Percentiles rank a stretch among this genome's conserved stretches.
Conservation (phyloP, 2,888 invertebrate species). For the Esperia sulphurella region DNA sequence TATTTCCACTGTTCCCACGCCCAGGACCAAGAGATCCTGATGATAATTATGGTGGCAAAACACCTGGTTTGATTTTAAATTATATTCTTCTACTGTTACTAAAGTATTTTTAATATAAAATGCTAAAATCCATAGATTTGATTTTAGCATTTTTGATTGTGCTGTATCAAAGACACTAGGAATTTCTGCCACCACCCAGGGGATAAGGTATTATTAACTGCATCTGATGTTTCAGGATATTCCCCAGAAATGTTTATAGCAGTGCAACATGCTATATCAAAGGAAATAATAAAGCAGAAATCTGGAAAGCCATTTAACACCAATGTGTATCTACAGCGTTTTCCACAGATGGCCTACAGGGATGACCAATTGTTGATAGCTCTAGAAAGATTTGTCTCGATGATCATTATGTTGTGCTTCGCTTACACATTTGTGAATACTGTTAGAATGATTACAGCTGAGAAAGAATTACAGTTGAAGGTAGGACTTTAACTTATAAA, state of each 20-base stretch:
- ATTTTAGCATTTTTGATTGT: too few relatives aligned
- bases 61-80: conserved; percentile 72
- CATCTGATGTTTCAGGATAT: conserved; percentile 49
- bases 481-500: conserved; percentile 48
- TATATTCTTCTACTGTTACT: conserved; percentile 10
- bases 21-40: conserved; percentile 83
- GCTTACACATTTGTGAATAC: conserved; percentile 90
- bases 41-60: conserved; percentile 64
- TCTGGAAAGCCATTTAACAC: conserved; percentile 49
- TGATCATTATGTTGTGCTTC: conserved; percentile 90
- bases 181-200: too few relatives aligned
- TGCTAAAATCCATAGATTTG: too few relatives aligned
- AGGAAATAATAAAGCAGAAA: conserved; percentile 61
- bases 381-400: conserved; percentile 84
- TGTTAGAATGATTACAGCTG: conserved; percentile 85
- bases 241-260: conserved; percentile 67
- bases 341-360: conserved; percentile 86
- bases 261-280: conserved; percentile 65
- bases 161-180: too few relatives aligned
- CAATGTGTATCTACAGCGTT: conserved; percentile 79
- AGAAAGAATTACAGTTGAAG: conserved; percentile 88
- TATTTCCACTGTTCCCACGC: conserved; percentile 83
- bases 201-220: too few relatives aligned
- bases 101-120: too few relatives aligned
- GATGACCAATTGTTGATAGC: conserved; percentile 84